phyloP scores from a whole-genome alignment of 1,140 invertebrate species.

The Heliconius hermathena region DNA sequence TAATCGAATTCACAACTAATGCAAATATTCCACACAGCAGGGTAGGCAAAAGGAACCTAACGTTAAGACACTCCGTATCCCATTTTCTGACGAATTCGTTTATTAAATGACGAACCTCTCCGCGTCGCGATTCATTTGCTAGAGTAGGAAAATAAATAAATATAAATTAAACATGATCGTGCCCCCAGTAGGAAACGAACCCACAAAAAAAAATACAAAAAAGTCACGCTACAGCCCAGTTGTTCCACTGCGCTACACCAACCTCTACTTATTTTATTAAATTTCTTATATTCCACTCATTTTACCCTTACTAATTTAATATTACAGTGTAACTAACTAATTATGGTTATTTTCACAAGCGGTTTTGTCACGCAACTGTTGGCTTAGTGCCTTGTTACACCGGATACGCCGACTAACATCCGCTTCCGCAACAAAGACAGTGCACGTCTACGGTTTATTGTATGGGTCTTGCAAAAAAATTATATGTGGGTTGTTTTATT shows the following conservation, averaged over 20 bases:
- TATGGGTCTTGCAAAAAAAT: conserved; percentile 21
- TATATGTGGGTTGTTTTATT: background rate
- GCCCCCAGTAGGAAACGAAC: too few species aligned
- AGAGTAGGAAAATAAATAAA: too few species aligned
- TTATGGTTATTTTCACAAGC: conserved; percentile 28
- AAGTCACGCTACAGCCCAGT: too few species aligned
- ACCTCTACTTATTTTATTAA: background rate
- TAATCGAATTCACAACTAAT: too few species aligned
- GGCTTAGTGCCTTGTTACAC: conserved; percentile 58
- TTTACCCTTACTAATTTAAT: background rate
- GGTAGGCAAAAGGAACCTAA: too few species aligned
- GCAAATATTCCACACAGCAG: too few species aligned
- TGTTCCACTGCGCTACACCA: too few species aligned
- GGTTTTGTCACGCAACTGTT: conserved; percentile 50
- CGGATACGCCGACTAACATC: conserved; percentile 66
- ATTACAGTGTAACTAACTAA: conserved; percentile 25
- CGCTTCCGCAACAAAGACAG: conserved; percentile 64
- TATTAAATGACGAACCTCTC: too few species aligned
- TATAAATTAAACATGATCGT: background rate
- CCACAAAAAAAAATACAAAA: too few species aligned
- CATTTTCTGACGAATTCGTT: too few species aligned
- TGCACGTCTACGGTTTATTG: conserved; percentile 49
- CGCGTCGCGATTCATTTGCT: too few species aligned
- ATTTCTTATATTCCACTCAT: background rate
- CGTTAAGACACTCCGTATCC: too few species aligned